phyloP scores from a whole-genome alignment of 2,797 vertebrate genomes.

The Alosa sapidissima region DNA sequence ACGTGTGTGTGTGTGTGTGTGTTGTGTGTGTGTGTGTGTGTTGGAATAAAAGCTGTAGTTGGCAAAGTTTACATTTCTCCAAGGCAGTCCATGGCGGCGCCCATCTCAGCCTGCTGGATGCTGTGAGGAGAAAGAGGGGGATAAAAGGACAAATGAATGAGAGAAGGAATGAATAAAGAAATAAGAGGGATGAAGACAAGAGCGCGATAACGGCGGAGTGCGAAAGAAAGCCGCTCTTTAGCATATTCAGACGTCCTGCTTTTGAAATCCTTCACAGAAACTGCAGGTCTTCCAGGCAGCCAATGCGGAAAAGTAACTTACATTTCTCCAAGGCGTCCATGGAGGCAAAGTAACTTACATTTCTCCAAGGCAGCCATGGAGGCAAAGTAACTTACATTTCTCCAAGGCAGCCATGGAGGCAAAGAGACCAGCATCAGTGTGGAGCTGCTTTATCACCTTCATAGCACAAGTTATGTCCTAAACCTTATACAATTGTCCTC shows the following conservation, averaged over 20 bases:
- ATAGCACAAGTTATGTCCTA: no score
- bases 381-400: no score
- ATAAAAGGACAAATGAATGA: constrained; percentile 21
- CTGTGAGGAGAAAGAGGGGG: constrained; percentile 63
- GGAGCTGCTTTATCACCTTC: no score
- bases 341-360: no score
- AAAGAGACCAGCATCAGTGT: no score
- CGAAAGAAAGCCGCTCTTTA: not conserved
- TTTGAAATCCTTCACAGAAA: not conserved
- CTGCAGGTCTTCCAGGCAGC: no score
- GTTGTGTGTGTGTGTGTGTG: no score
- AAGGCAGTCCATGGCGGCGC: constrained; percentile 96
- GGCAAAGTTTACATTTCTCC: constrained; percentile 89
- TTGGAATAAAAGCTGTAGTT: not conserved
- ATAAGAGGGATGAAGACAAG: not conserved
- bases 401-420: no score
- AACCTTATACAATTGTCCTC: no score
- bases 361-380: no score
- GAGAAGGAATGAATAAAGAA: not conserved
- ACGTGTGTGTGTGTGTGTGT: not conserved
- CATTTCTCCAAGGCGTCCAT: no score
- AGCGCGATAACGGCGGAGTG: not conserved
- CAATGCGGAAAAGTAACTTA: no score
- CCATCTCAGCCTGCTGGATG: constrained; percentile 99
- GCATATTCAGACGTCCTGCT: not conserved